Conservation (phyloP, 2,888 invertebrate genomes). For the Heterodera filipjevi region DNA sequence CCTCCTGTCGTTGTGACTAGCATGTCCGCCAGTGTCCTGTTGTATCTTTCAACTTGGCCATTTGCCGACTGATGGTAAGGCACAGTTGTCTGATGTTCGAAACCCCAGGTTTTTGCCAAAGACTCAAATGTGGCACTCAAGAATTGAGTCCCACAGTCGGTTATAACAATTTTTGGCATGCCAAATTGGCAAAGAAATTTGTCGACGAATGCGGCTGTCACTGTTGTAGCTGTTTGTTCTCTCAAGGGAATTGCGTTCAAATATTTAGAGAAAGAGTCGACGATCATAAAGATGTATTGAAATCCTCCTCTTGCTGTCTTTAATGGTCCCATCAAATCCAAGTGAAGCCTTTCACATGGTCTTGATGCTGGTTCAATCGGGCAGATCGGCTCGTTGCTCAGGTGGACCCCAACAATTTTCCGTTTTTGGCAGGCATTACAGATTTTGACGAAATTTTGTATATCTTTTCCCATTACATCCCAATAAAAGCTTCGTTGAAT, state of each 20-base stretch:
- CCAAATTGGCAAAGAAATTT: slow-evolving; percentile 50
- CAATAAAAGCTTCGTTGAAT: slow-evolving; percentile 26
- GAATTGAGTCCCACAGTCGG: slow-evolving; percentile 61
- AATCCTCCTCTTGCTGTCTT: slow-evolving; percentile 38
- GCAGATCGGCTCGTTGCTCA: slow-evolving; percentile 12
- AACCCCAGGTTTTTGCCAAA: slow-evolving; percentile 42
- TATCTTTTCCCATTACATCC: slow-evolving; percentile 31
- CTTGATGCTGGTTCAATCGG: slow-evolving; percentile 29
- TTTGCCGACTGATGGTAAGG: slow-evolving; percentile 57
- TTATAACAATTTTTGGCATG: slow-evolving; percentile 52
- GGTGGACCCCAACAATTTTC: slow-evolving; percentile 17
- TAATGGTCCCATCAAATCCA: slow-evolving; percentile 67
- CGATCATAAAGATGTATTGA: slow-evolving; percentile 62
- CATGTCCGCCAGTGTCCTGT: slow-evolving; percentile 18
- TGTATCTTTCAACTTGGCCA: slow-evolving; percentile 54
- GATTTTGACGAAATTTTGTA: slow-evolving; percentile 23
- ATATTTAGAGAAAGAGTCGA: slow-evolving; percentile 67
- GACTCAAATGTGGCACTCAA: slow-evolving; percentile 45
- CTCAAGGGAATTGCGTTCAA: slow-evolving; percentile 49
- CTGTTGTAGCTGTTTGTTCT: slow-evolving; percentile 40
- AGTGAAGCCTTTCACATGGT: slow-evolving; percentile 66
- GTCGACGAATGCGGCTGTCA: slow-evolving; percentile 40
- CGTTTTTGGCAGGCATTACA: slow-evolving; percentile 34
- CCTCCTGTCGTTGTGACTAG: slow-evolving; percentile 4
- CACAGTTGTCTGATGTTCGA: slow-evolving; percentile 42